Evolutionary conservation across 1,140 invertebrate species (phyloP).

Genomic region (Melitaea cinxia): DNA sequence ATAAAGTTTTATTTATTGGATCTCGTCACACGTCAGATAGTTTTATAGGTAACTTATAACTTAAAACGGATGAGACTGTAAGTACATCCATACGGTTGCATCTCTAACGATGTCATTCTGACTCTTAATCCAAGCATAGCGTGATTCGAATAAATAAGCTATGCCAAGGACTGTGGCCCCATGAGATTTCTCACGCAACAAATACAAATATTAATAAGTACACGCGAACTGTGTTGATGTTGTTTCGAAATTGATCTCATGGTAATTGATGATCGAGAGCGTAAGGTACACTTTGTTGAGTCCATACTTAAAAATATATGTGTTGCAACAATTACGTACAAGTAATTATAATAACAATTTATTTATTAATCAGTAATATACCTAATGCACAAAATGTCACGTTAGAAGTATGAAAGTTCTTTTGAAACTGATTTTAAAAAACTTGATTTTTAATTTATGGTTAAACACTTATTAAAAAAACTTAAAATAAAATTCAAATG

Average conservation of each 20-base stretch:
- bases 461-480: too few relatives aligned
- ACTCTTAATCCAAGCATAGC: slow-evolving; percentile 24
- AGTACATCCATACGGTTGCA: background rate
- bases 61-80: background rate
- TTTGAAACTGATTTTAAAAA: too few relatives aligned
- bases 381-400: too few relatives aligned
- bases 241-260: background rate
- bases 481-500: too few relatives aligned
- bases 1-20: too few relatives aligned
- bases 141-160: slow-evolving; percentile 23
- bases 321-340: too few relatives aligned
- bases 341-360: too few relatives aligned
- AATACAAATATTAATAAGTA: slow-evolving; percentile 33
- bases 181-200: slow-evolving; percentile 29
- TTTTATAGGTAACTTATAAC: background rate
- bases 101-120: slow-evolving; percentile 7
- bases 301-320: too few relatives aligned
- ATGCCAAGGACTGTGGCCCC: slow-evolving; percentile 23
- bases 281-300: background rate
- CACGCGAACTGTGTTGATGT: background rate
- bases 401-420: too few relatives aligned
- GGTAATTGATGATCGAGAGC: background rate
- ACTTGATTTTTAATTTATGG: too few relatives aligned
- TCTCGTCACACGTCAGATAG: too few relatives aligned
- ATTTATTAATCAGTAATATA: too few relatives aligned